Evolutionary conservation across 2,797 vertebrate genomes (phyloP).

Genomic region (Poliocrania exsul): DNA sequence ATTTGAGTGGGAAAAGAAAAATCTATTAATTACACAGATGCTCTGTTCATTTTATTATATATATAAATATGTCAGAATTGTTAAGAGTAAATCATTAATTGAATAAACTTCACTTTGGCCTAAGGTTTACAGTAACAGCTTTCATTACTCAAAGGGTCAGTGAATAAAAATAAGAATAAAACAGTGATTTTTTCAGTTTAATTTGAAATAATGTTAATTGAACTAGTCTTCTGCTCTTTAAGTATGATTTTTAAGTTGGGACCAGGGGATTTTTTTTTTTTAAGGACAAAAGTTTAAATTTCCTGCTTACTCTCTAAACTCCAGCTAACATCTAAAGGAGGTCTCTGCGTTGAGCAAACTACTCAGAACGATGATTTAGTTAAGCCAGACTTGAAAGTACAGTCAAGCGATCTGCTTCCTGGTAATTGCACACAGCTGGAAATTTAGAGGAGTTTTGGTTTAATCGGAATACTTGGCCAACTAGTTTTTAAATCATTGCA

Average conservation of each 20-base stretch:
- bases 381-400: neutral
- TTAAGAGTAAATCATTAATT: neutral
- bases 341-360: neutral
- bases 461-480: neutral
- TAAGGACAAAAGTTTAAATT: neutral
- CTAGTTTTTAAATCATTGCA: neutral
- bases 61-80: neutral
- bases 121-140: neutral
- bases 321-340: neutral
- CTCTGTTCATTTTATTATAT: neutral
- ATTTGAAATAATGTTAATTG: conserved; percentile 5
- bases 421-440: neutral
- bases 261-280: neutral
- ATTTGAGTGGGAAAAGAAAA: neutral
- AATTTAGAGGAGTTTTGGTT: neutral
- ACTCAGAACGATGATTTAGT: neutral
- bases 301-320: neutral
- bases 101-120: neutral
- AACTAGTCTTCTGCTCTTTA: neutral
- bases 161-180: neutral
- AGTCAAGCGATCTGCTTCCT: neutral
- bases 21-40: neutral
- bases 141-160: neutral
- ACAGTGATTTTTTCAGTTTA: neutral
- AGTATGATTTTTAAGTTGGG: neutral